Conservation (phyloP, 2,113 vertebrate species). For the Lathamus discolor region DNA sequence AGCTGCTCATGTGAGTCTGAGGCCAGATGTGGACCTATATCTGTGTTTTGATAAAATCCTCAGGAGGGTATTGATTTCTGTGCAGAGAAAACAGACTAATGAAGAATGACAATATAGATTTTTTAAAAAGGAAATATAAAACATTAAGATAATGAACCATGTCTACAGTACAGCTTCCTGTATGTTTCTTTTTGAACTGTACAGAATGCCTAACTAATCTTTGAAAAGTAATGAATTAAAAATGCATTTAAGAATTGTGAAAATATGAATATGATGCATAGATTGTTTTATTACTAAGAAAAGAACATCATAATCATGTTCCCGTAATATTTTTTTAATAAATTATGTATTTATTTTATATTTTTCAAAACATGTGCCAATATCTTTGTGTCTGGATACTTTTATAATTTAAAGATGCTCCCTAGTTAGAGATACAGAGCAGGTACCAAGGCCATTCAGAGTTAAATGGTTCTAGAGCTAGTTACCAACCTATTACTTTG, state of each 20-base stretch:
- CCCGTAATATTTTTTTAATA: neutral
- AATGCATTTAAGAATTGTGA: neutral
- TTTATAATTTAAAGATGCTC: neutral
- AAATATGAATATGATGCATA: neutral
- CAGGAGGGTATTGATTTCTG: neutral
- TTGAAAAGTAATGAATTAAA: neutral
- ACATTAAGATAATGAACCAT: neutral
- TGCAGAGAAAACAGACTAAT: neutral
- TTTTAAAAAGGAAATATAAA: neutral
- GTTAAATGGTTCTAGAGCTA: neutral
- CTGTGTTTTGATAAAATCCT: neutral
- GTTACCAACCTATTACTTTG: neutral
- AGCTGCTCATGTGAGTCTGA: neutral
- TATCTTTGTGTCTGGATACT: neutral
- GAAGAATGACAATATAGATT: neutral
- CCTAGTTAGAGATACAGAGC: neutral
- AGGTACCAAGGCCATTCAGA: neutral
- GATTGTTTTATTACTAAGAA: neutral
- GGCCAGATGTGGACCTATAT: neutral
- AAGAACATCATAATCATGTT: neutral
- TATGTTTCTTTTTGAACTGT: neutral
- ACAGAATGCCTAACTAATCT: neutral
- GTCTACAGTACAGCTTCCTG: neutral
- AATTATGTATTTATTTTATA: neutral
- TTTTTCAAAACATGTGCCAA: neutral